A percentile compares a stretch with the other conserved stretches of the same genome.
Conservation (phyloP, 2,113 vertebrate genomes). For the Aphyosemion australe region DNA sequence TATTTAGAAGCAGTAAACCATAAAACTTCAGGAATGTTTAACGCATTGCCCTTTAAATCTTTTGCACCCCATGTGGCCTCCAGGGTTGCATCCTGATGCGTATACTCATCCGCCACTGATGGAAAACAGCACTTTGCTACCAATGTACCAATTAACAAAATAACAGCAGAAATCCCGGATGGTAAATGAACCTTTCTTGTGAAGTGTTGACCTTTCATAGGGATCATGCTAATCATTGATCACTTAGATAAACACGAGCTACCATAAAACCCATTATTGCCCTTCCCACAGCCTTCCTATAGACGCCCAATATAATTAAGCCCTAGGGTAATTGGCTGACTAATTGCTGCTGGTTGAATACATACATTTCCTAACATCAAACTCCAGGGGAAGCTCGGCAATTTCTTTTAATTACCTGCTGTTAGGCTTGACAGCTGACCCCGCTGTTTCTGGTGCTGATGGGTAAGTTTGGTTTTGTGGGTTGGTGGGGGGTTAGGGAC, state of each 20-base stretch:
- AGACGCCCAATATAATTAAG: constrained; percentile 55
- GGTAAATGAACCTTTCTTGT: constrained; percentile 28
- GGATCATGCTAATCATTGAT: constrained; percentile 64
- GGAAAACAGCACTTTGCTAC: constrained; percentile 40
- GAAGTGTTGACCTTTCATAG: constrained; percentile 56
- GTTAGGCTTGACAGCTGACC: constrained; percentile 52
- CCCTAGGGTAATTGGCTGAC: constrained; percentile 56
- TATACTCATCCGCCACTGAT: constrained; percentile 12
- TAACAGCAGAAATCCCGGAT: constrained; percentile 31
- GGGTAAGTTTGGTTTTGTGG: constrained; percentile 11
- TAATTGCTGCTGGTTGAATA: constrained; percentile 62
- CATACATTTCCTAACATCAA: constrained; percentile 34
- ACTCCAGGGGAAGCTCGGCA: constrained; percentile 32
- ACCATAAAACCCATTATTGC: constrained; percentile 53
- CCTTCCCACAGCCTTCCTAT: constrained; percentile 42
- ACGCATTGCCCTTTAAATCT: background rate
- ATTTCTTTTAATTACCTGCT: constrained; percentile 63
- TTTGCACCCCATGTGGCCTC: background rate
- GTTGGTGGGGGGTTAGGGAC: constrained; percentile 4
- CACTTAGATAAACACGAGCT: constrained; percentile 55
- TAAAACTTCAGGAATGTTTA: constrained; percentile 2
- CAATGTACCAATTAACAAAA: constrained; percentile 35
- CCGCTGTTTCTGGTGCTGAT: constrained; percentile 20
- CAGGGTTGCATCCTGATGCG: constrained; percentile 7
- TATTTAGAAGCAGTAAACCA: background rate